phyloP scores from a whole-genome alignment of 2,888 invertebrate species.

The Drymonia ruficornis region DNA sequence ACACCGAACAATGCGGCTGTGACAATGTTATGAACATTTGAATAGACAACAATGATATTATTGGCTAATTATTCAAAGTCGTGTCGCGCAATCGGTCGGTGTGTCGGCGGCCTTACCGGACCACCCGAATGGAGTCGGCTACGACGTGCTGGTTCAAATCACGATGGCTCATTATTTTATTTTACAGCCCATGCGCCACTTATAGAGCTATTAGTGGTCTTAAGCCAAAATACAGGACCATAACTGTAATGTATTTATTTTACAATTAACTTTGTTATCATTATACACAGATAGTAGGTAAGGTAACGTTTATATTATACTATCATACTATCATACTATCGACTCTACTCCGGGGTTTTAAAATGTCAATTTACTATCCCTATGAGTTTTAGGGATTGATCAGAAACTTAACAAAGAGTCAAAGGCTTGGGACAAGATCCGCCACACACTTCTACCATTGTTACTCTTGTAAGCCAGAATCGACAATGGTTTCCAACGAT shows the following conservation, averaged over 20 bases:
- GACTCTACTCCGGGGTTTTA: no score
- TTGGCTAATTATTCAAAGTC: conserved; percentile 46
- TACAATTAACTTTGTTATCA: background rate
- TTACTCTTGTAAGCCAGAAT: no score
- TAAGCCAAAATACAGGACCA: background rate
- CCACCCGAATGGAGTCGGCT: conserved; percentile 41
- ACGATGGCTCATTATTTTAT: conserved; percentile 53
- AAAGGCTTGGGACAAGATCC: no score
- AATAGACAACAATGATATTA: conserved; percentile 47
- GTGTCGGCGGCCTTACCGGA: conserved; percentile 37
- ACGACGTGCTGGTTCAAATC: conserved; percentile 29
- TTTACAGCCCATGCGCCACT: conserved; percentile 21
- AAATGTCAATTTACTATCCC: no score
- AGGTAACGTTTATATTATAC: no score
- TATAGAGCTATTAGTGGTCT: conserved; percentile 1
- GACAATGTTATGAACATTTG: conserved; percentile 40
- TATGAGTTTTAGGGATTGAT: no score
- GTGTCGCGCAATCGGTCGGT: conserved; percentile 33
- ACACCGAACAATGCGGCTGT: conserved; percentile 37
- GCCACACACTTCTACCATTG: no score
- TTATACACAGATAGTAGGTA: background rate
- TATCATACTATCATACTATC: no score
- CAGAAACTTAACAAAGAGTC: no score
- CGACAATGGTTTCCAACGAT: no score
- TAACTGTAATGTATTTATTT: background rate